Percentiles rank a stretch among this genome's conserved stretches.
phyloP scores from a whole-genome alignment of 2,888 invertebrate species.

The Notocelia uddmanniana region DNA sequence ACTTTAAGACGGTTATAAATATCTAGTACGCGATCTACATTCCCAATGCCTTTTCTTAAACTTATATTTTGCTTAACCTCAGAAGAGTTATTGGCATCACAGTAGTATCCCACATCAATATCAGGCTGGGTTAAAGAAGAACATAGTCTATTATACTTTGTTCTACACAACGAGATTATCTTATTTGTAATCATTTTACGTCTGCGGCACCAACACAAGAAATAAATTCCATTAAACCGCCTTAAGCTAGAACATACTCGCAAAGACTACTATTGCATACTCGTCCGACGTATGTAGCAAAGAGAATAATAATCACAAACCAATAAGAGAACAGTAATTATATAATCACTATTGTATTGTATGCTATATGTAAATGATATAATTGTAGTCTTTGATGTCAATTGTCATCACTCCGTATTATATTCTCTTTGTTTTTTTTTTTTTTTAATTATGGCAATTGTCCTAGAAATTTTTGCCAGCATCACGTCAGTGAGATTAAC shows the following conservation, averaged over 20 bases:
- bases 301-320: too few species aligned
- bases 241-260: background rate
- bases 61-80: constrained; percentile 88
- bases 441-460: too few species aligned
- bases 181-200: constrained; percentile 33
- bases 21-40: constrained; percentile 87
- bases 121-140: constrained; percentile 64
- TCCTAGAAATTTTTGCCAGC: too few species aligned
- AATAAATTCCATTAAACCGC: constrained; percentile 3
- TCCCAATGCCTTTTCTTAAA: constrained; percentile 88
- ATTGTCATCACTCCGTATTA: too few species aligned
- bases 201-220: background rate
- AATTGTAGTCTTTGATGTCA: too few species aligned
- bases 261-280: too few species aligned
- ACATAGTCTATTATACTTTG: constrained; percentile 50
- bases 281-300: too few species aligned
- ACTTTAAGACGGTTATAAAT: constrained; percentile 65
- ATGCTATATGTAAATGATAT: too few species aligned
- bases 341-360: too few species aligned
- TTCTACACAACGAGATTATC: constrained; percentile 21
- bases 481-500: too few species aligned
- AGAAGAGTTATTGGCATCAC: constrained; percentile 85
- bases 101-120: constrained; percentile 87
- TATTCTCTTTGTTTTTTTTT: too few species aligned
- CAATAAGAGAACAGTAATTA: too few species aligned